Evolutionary conservation across 2,113 vertebrate genomes (phyloP).

Genomic region (Ia io): DNA sequence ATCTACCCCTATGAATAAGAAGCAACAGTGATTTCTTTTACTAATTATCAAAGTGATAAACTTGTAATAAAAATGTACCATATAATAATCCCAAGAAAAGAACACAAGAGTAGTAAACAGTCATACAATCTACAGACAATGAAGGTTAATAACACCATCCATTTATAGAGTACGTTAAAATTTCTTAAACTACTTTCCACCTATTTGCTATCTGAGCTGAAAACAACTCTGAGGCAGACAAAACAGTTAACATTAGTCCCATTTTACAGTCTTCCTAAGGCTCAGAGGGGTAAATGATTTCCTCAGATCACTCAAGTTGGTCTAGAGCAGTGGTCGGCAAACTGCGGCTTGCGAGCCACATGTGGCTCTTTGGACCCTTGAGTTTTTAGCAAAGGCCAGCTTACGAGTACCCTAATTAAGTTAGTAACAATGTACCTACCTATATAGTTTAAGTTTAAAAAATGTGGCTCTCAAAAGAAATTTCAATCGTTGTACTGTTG

Average conservation of each 20-base stretch:
- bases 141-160: neutral
- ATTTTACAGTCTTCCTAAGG: neutral
- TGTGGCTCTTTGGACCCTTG: too few species aligned
- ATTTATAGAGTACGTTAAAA: neutral
- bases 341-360: too few species aligned
- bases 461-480: too few species aligned
- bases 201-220: neutral
- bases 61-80: neutral
- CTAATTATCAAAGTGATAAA: neutral
- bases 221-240: neutral
- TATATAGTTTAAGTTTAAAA: too few species aligned
- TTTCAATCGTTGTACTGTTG: too few species aligned
- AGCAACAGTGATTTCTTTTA: neutral
- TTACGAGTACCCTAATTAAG: too few species aligned
- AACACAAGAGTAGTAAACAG: neutral
- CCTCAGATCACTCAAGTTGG: neutral
- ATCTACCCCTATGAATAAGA: neutral
- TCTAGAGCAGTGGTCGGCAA: neutral
- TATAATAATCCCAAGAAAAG: neutral
- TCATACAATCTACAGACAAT: neutral
- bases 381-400: too few species aligned
- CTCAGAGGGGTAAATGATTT: neutral
- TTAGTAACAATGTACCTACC: too few species aligned
- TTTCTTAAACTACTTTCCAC: neutral
- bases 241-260: neutral